Percentiles rank a stretch among this genome's conserved stretches.
Conservation (phyloP, 2,113 vertebrate genomes). For the Microtus ochrogaster region DNA sequence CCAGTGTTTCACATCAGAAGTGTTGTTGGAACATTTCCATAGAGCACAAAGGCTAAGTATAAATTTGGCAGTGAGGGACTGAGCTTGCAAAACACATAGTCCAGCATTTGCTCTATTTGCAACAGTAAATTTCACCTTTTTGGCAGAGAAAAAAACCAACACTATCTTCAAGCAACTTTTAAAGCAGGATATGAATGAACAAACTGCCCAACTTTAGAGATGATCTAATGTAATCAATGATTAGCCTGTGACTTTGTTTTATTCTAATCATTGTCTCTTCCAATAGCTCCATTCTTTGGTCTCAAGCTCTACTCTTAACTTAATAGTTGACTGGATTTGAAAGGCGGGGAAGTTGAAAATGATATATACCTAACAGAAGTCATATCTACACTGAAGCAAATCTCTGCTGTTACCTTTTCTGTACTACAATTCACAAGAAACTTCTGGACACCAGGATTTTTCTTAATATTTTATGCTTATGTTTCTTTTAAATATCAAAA, state of each 20-base stretch:
- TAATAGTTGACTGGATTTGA: conserved; percentile 27
- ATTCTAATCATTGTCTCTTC: background rate
- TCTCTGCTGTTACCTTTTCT: conserved; percentile 17
- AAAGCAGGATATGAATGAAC: conserved; percentile 30
- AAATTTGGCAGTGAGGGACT: background rate
- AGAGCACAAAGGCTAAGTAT: background rate
- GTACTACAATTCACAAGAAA: conserved; percentile 24
- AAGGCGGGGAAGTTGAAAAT: conserved; percentile 47
- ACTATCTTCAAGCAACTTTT: background rate
- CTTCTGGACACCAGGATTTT: background rate
- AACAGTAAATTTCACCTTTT: conserved; percentile 64
- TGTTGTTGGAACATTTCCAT: conserved; percentile 40
- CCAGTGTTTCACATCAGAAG: conserved; percentile 30
- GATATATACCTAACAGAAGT: conserved; percentile 37
- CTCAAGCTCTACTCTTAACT: background rate
- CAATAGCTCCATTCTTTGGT: background rate
- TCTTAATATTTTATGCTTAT: conserved; percentile 36
- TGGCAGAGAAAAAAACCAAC: background rate
- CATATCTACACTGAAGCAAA: background rate
- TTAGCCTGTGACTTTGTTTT: background rate
- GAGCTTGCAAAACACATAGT: conserved; percentile 50
- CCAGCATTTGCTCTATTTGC: conserved; percentile 50
- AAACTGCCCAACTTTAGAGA: conserved; percentile 9
- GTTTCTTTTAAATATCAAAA: conserved; percentile 41
- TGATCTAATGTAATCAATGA: background rate